These are phyloP conservation scores for Sphinx pinastri DNA, from an alignment of 2,888 invertebrate species.

Conservation along the genomic window DNA sequence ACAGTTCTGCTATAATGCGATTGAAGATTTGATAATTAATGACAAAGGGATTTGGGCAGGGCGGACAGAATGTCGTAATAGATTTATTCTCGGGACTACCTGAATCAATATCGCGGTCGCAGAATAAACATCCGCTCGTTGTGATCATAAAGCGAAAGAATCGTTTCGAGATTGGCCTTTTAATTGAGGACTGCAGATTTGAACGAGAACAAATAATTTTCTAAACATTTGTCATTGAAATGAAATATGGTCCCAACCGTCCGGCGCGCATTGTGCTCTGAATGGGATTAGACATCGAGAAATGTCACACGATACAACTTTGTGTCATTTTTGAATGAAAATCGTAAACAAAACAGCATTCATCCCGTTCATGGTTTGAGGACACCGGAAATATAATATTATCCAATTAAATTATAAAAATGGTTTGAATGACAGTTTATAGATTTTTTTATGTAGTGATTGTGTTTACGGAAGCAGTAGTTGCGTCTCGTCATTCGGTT, in stretches of 20 bases:
- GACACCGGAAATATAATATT: conserved; percentile 51
- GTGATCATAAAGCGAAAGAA: conserved; percentile 64
- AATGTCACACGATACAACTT: conserved; percentile 70
- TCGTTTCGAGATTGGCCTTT: conserved; percentile 62
- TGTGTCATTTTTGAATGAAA: conserved; percentile 58
- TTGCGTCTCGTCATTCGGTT: conserved; percentile 53
- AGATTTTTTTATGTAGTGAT: neutral
- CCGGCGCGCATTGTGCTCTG: conserved; percentile 67
- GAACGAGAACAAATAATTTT: conserved; percentile 79
- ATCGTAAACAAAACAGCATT: conserved; percentile 65
- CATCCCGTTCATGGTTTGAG: conserved; percentile 52
- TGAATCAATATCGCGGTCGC: conserved; percentile 74
- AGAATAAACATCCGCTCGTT: conserved; percentile 75
- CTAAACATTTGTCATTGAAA: conserved; percentile 82
- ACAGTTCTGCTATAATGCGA: conserved; percentile 56
- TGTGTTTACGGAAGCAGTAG: neutral
- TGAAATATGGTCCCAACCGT: conserved; percentile 76
- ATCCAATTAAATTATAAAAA: conserved; percentile 24
- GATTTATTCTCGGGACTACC: conserved; percentile 77
- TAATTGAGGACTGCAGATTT: conserved; percentile 71
- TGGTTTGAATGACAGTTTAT: conserved; percentile 20
- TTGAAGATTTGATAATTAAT: conserved; percentile 59
- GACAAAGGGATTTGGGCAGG: conserved; percentile 57
- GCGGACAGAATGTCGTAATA: conserved; percentile 68
- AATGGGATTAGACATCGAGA: conserved; percentile 80